Evolutionary conservation across 2,888 invertebrate species (phyloP).

Genomic region (Mesorhabditis sp.): DNA sequence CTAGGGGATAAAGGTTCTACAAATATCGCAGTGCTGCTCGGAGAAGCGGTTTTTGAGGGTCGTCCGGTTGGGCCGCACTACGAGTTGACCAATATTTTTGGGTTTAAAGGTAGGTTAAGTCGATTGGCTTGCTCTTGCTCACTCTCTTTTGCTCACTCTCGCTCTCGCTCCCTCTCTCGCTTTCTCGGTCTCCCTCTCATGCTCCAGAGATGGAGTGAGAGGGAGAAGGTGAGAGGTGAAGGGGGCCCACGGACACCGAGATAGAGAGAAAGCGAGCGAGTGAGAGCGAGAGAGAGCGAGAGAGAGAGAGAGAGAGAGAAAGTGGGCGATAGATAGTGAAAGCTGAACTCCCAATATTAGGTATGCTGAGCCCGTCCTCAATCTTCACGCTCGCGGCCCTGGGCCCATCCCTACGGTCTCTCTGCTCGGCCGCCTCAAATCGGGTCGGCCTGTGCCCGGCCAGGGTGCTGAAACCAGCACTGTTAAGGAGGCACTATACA

Average conservation of each 20-base stretch:
- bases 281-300: too few relatives aligned
- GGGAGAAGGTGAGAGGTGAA: too few relatives aligned
- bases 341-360: not conserved
- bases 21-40: not conserved
- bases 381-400: not conserved
- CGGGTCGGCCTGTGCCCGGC: not conserved
- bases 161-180: too few relatives aligned
- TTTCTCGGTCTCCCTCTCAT: too few relatives aligned
- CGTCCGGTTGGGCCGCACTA: not conserved
- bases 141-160: too few relatives aligned
- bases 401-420: not conserved
- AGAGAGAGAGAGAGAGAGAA: too few relatives aligned
- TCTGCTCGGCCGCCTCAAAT: not conserved
- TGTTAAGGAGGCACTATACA: not conserved
- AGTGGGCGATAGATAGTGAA: too few relatives aligned
- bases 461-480: not conserved
- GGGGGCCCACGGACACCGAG: too few relatives aligned
- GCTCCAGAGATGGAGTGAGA: too few relatives aligned
- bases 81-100: conserved; percentile 4
- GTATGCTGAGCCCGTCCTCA: not conserved
- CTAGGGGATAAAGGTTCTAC: not conserved
- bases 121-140: too few relatives aligned
- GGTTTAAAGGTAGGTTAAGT: not conserved
- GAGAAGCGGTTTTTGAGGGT: not conserved
- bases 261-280: too few relatives aligned